Conservation (phyloP, 2,113 vertebrate species). For the Lota lota region DNA sequence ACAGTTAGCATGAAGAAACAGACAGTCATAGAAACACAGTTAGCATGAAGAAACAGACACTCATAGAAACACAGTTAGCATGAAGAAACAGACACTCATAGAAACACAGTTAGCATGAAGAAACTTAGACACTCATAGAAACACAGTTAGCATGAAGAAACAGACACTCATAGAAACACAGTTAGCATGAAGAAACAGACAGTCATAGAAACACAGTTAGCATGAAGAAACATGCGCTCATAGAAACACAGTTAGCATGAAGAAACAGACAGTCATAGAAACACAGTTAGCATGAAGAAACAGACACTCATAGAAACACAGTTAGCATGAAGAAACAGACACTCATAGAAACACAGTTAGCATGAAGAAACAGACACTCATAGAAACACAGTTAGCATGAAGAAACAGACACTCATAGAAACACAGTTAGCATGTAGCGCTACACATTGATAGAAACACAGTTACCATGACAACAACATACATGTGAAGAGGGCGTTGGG, state of each 20-base stretch:
- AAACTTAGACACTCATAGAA: not conserved
- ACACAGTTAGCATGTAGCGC: too few relatives aligned
- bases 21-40: conserved; percentile 3
- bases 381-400: conserved; percentile 25
- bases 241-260: conserved; percentile 38
- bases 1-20: not conserved
- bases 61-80: conserved; percentile 45
- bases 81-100: not conserved
- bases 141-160: conserved; percentile 27
- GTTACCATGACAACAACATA: too few relatives aligned
- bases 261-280: not conserved
- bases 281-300: not conserved
- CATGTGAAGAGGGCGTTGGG: too few relatives aligned
- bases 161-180: not conserved
- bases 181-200: not conserved
- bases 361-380: not conserved
- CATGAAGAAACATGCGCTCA: conserved; percentile 15
- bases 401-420: not conserved
- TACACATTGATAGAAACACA: too few relatives aligned
- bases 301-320: conserved; percentile 3
- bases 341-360: not conserved
- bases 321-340: conserved; percentile 16
- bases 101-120: not conserved
- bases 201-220: conserved; percentile 14
- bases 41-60: conserved; percentile 15